Conservation (phyloP, 2,797 vertebrate genomes). For the Limnodromus scolopaceus region DNA sequence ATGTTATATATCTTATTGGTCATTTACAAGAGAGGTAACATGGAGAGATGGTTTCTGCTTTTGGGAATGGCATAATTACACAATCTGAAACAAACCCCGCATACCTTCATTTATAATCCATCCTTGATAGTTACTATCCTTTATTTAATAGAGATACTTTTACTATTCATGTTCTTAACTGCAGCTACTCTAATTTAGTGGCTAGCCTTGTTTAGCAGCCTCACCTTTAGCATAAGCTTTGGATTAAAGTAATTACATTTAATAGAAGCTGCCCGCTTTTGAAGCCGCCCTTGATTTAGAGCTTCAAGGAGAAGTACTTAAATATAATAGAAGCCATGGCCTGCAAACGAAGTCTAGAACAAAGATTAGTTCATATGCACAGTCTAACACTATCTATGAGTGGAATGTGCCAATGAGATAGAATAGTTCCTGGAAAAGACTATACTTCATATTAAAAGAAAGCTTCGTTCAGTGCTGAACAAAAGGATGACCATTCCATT, state of each 20-base stretch:
- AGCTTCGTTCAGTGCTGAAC: background rate
- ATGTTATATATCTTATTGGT: background rate
- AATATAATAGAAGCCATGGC: slow-evolving; percentile 48
- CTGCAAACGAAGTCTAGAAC: slow-evolving; percentile 14
- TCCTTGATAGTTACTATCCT: background rate
- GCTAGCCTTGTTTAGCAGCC: slow-evolving; percentile 20
- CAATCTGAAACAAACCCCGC: background rate
- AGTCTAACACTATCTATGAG: background rate
- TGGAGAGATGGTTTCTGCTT: background rate
- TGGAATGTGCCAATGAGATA: background rate
- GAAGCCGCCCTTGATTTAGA: slow-evolving; percentile 47
- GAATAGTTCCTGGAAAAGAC: slow-evolving; percentile 27
- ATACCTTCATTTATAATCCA: background rate
- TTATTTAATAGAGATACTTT: slow-evolving; percentile 17
- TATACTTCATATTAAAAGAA: background rate
- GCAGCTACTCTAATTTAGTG: slow-evolving; percentile 32
- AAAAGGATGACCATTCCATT: background rate
- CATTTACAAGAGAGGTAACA: background rate
- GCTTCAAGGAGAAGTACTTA: slow-evolving; percentile 56
- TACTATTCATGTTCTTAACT: background rate
- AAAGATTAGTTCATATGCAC: slow-evolving; percentile 27
- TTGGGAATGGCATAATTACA: background rate
- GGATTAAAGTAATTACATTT: slow-evolving; percentile 61
- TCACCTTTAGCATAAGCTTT: slow-evolving; percentile 34
- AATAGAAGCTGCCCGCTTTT: slow-evolving; percentile 18